Evolutionary conservation across 2,113 vertebrate species (phyloP).

Genomic region (Pangasianodon hypophthalmus): DNA sequence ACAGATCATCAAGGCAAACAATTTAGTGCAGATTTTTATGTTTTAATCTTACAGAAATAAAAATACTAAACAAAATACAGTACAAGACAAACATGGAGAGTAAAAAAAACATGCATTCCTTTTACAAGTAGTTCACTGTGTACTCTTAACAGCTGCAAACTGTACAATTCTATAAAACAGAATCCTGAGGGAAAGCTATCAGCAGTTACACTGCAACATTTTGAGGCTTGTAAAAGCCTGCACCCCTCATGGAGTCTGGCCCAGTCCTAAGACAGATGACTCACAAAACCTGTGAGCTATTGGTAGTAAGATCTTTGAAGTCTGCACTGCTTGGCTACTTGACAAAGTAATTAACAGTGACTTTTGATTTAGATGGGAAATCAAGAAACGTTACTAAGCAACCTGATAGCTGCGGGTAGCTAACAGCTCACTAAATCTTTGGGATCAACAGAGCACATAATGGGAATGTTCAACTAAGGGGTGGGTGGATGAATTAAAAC

Average conservation of each 20-base stretch:
- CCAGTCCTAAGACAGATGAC: constrained; percentile 8
- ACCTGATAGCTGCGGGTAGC: constrained; percentile 26
- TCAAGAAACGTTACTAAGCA: constrained; percentile 25
- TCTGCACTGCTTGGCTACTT: not conserved
- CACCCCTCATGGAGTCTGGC: not conserved
- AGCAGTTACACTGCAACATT: constrained; percentile 2
- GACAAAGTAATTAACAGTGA: constrained; percentile 10
- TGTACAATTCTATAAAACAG: not conserved
- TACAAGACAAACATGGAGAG: not conserved
- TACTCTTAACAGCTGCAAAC: not conserved
- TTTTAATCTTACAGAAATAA: not conserved
- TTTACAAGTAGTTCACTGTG: not conserved
- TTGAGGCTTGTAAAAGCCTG: not conserved
- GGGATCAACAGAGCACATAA: constrained; percentile 30
- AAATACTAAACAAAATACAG: not conserved
- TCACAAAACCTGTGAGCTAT: constrained; percentile 15
- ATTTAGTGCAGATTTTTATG: not conserved
- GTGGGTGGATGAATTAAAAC: constrained; percentile 16
- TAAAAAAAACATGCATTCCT: not conserved
- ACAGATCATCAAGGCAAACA: not conserved
- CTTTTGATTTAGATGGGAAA: constrained; percentile 42
- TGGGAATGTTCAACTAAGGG: constrained; percentile 31
- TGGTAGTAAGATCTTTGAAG: not conserved
- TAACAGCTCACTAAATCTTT: constrained; percentile 15
- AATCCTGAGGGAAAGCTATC: not conserved